Evolutionary conservation across 2,113 vertebrate species (phyloP).

Genomic region (Vidua chalybeata): DNA sequence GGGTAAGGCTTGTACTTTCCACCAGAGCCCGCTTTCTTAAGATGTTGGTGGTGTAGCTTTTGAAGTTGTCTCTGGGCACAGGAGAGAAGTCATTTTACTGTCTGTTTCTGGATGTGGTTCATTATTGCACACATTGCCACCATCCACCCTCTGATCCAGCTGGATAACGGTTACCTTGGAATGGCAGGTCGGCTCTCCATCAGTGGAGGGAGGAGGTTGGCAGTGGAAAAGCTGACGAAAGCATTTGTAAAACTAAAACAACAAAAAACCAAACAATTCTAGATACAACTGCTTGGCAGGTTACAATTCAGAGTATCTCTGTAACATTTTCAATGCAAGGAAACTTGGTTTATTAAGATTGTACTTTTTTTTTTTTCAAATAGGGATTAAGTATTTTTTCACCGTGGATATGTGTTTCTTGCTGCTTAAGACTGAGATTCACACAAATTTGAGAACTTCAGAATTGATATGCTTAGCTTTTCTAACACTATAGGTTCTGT

Average conservation of each 20-base stretch:
- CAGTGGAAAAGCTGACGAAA: conserved; percentile 81
- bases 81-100: background rate
- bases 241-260: conserved; percentile 82
- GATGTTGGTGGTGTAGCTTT: background rate
- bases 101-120: background rate
- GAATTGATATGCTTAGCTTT: background rate
- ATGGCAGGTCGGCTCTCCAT: conserved; percentile 57
- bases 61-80: background rate
- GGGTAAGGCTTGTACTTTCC: background rate
- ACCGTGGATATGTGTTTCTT: background rate
- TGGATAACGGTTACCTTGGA: conserved; percentile 76
- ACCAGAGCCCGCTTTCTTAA: background rate
- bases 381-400: background rate
- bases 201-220: conserved; percentile 24
- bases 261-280: background rate
- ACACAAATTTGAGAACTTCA: background rate
- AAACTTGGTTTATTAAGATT: background rate
- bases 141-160: conserved; percentile 36
- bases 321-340: background rate
- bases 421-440: background rate
- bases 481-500: background rate
- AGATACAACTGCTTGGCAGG: background rate
- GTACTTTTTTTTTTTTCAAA: background rate
- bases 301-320: background rate
- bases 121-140: background rate